Evolutionary conservation across 2,113 vertebrate genomes (phyloP).

Genomic region (Hystrix cristata): DNA sequence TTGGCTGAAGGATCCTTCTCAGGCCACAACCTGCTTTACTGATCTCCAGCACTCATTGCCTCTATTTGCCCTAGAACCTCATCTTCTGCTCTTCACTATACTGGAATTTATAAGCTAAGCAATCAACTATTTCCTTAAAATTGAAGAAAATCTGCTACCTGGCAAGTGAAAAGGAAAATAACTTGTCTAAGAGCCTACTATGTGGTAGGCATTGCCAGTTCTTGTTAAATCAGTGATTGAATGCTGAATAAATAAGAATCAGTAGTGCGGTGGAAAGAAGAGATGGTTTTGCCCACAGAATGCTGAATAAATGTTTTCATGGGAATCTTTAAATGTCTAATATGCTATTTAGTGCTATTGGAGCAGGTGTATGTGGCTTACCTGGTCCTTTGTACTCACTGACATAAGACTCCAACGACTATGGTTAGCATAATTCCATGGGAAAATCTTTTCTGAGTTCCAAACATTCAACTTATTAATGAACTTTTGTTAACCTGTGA

Average conservation of each 20-base stretch:
- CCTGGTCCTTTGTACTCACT: background rate
- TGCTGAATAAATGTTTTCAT: background rate
- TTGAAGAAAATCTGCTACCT: background rate
- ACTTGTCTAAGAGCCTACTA: background rate
- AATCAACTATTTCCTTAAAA: background rate
- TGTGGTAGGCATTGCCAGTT: background rate
- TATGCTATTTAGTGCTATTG: background rate
- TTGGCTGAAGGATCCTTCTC: background rate
- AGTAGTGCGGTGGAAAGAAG: background rate
- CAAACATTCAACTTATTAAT: slow-evolving; percentile 67
- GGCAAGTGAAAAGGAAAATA: background rate
- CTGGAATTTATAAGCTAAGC: background rate
- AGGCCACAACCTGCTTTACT: background rate
- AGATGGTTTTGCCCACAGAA: background rate
- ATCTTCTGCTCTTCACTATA: background rate
- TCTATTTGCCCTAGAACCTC: background rate
- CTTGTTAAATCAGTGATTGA: background rate
- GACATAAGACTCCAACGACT: background rate
- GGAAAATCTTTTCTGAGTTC: slow-evolving; percentile 63
- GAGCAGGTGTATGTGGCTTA: background rate
- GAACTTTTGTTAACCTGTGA: slow-evolving; percentile 81
- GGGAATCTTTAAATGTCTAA: background rate
- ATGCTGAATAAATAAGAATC: background rate
- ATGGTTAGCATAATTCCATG: background rate
- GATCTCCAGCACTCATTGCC: background rate